phyloP scores from a whole-genome alignment of 1,140 invertebrate species.

The Drosophila sturtevanti region DNA sequence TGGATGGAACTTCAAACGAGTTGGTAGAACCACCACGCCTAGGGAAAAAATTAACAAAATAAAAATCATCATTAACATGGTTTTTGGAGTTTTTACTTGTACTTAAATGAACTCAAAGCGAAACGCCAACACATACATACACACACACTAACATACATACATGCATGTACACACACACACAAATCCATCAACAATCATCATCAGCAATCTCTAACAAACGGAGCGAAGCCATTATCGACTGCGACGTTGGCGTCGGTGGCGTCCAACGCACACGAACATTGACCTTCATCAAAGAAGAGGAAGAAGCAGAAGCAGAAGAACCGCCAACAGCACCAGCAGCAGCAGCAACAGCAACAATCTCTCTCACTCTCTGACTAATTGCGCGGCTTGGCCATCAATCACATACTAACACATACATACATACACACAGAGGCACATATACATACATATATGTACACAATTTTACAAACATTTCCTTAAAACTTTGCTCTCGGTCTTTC shows the following conservation, averaged over 20 bases:
- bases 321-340: constrained; percentile 28
- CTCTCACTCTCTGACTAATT: constrained; percentile 21
- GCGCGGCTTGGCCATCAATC: constrained; percentile 48
- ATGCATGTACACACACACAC: constrained; percentile 16
- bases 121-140: constrained; percentile 33
- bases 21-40: constrained; percentile 10
- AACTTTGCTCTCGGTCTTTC: not conserved
- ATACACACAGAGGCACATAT: not conserved
- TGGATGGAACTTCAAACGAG: not conserved
- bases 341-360: constrained; percentile 31
- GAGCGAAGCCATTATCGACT: constrained; percentile 29
- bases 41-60: constrained; percentile 15
- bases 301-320: constrained; percentile 36
- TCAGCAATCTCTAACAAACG: constrained; percentile 40
- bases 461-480: constrained; percentile 35
- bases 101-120: constrained; percentile 19
- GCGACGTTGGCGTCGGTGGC: constrained; percentile 39
- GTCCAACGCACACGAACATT: constrained; percentile 69
- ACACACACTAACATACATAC: constrained; percentile 18
- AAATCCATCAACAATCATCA: constrained; percentile 51
- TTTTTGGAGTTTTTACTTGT: constrained; percentile 18
- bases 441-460: too few relatives aligned
- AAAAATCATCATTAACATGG: constrained; percentile 18
- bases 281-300: constrained; percentile 76
- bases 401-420: constrained; percentile 17